phyloP scores from a whole-genome alignment of 2,888 invertebrate genomes.

The Anthrax anthrax region DNA sequence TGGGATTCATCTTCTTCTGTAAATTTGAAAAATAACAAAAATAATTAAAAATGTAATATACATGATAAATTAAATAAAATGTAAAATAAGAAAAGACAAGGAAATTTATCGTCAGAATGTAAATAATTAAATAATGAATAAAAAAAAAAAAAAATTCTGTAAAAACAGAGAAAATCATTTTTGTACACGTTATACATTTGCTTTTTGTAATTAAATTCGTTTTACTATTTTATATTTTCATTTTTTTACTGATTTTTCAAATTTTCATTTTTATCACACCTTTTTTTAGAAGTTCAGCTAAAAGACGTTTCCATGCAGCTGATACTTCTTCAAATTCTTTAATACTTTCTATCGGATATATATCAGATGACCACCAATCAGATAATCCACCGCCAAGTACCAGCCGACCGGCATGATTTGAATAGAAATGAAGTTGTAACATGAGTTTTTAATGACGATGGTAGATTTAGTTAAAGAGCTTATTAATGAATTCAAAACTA shows the following conservation, averaged over 20 bases:
- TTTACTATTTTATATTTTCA: too few relatives aligned
- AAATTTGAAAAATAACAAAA: conserved; percentile 32
- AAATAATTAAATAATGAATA: too few relatives aligned
- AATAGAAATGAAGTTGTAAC: conserved; percentile 74
- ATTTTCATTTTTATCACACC: conserved; percentile 28
- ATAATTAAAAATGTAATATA: conserved; percentile 23
- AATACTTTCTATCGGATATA: conserved; percentile 70
- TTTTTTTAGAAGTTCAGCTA: conserved; percentile 55
- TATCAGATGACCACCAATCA: conserved; percentile 33
- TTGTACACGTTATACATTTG: too few relatives aligned
- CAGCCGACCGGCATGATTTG: conserved; percentile 57
- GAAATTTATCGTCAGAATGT: too few relatives aligned
- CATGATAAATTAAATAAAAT: background rate
- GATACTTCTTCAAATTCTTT: conserved; percentile 74
- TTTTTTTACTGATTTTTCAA: too few relatives aligned
- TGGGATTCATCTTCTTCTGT: conserved; percentile 91
- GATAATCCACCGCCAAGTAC: conserved; percentile 40
- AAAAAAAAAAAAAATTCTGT: too few relatives aligned
- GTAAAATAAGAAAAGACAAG: too few relatives aligned
- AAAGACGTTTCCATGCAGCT: conserved; percentile 60
- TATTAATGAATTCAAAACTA: background rate
- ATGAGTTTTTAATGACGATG: conserved; percentile 35
- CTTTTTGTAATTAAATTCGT: too few relatives aligned
- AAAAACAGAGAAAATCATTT: too few relatives aligned
- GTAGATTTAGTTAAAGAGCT: too few relatives aligned